Conservation (phyloP, 2,888 invertebrate species). For the Ethmia dodecea region DNA sequence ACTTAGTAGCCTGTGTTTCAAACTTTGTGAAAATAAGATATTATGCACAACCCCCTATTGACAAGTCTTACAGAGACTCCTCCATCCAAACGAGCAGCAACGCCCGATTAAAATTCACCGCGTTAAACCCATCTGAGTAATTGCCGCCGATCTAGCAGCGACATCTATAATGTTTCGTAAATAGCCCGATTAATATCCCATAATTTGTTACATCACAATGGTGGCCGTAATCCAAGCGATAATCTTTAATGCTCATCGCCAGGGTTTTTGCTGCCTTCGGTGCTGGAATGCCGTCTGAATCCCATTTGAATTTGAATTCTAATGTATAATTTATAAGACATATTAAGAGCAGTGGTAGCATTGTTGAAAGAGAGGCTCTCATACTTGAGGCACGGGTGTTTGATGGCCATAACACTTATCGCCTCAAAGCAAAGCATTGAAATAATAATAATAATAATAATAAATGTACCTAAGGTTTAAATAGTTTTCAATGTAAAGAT, state of each 20-base stretch:
- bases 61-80: constrained; percentile 14
- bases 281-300: not conserved
- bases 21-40: too few relatives aligned
- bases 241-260: constrained; percentile 9
- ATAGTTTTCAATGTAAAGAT: too few relatives aligned
- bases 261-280: not conserved
- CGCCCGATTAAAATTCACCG: constrained; percentile 65
- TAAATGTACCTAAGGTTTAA: too few relatives aligned
- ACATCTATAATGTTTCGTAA: constrained; percentile 52
- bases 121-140: constrained; percentile 62
- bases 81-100: constrained; percentile 27
- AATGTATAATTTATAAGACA: not conserved
- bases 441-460: too few relatives aligned
- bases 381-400: too few relatives aligned
- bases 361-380: not conserved
- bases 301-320: too few relatives aligned
- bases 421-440: too few relatives aligned
- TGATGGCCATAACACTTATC: too few relatives aligned
- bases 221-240: constrained; percentile 16
- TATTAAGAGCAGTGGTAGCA: not conserved
- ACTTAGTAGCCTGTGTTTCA: too few relatives aligned
- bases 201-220: constrained; percentile 36
- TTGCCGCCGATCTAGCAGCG: constrained; percentile 39
- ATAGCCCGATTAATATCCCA: constrained; percentile 51
- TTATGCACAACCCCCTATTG: too few relatives aligned